Base-by-base conservation (phyloP, 2,888 invertebrate species). In the Epinotia ramella region DNA sequence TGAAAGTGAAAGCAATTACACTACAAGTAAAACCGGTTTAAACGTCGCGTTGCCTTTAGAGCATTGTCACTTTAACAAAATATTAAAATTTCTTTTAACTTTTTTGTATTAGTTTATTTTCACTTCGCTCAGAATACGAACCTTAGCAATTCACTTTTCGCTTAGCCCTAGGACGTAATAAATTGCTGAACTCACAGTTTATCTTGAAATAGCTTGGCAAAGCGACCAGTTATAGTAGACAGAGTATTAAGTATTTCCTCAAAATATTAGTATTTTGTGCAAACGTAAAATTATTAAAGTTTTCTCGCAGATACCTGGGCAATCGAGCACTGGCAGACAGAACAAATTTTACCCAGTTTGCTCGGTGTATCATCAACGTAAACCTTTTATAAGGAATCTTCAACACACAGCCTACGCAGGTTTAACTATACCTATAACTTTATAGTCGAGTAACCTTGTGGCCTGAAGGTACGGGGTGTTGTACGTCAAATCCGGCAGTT, bases 161-260 rank as follows among this genome's bases (percentile, higher is more conserved):
- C 70, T 71, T 44, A 71, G 70, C 56, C 65, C 70, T 66, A 66
- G 66, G 66, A 53, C 18, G 70, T 60, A 53, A 66, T 75, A 71
- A 75, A 75, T 75, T 66, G 64, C 70, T 70, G n/a, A 69, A 74
- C 69, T 73, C 62, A n/a, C 69, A 57, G 63, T 46, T 71, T 71
- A 28, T 71, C 53, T 40, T 20, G 13, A 24, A 60, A 71, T 66
- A 71, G 59, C 65, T 75, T 75, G 75, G 75, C 75, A 66, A 59
- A 59, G 70, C 40, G 7, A 44, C 56, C 44, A 13, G 56, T 44
- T 65, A 65, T 53, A 75, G 65, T 53, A 44, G 3, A 74, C 63
- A 59, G 62, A 65, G 24, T 64, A 12, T 24, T 46, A 28, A 3
- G 24, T 28, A 1, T 44, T 60, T 68, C 33, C 44, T 18, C 0